Evolutionary conservation across 53 echinoderm and acorn worm genomes (phyloP).

Genomic region (Pentamera pediparva): DNA sequence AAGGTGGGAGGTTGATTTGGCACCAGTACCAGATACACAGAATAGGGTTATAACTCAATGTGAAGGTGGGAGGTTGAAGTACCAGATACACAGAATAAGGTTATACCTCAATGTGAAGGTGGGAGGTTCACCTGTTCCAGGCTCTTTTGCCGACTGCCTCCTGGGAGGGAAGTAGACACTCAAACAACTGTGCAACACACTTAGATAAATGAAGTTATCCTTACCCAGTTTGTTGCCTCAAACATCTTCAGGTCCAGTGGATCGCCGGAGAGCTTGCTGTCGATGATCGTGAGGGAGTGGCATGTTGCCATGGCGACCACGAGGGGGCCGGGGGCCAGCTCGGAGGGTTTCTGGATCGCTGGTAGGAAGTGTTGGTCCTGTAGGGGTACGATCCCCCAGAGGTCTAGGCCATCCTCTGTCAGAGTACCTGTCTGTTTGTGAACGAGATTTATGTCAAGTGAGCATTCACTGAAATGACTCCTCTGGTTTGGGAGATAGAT

Average conservation of each 20-base stretch:
- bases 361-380: constrained; percentile 72
- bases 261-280: constrained; percentile 80
- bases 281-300: constrained; percentile 83
- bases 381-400: constrained; percentile 86
- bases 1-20: too few relatives aligned
- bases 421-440: constrained; percentile 78
- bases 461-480: too few relatives aligned
- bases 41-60: not conserved
- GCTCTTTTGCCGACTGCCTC: too few relatives aligned
- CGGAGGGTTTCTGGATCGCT: constrained; percentile 54
- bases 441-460: not conserved
- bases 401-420: constrained; percentile 91
- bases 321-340: constrained; percentile 76
- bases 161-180: too few relatives aligned
- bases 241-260: constrained; percentile 99
- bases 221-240: constrained; percentile 92
- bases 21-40: too few relatives aligned
- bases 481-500: too few relatives aligned
- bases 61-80: not conserved
- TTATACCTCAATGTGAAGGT: not conserved
- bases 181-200: too few relatives aligned
- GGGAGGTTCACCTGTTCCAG: too few relatives aligned
- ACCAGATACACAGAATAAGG: not conserved
- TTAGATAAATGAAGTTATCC: not conserved
- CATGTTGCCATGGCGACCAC: constrained; percentile 95